phyloP scores from a whole-genome alignment of 1,140 invertebrate genomes.

The Theocolax elegans region DNA sequence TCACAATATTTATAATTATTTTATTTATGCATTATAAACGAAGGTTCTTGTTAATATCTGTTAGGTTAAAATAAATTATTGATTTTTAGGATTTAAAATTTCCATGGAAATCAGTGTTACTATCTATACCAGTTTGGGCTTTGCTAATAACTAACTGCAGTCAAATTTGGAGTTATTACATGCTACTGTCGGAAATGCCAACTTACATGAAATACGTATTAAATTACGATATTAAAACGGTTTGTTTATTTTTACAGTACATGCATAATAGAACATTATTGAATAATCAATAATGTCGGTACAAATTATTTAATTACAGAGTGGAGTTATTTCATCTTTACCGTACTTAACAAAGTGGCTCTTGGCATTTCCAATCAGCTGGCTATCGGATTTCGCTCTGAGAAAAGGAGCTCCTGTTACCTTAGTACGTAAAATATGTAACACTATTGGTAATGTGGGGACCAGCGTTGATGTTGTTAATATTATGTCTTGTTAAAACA shows the following conservation, averaged over 20 bases:
- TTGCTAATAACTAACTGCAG: conserved; percentile 84
- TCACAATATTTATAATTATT: no score
- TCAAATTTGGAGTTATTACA: conserved; percentile 95
- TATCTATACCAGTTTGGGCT: conserved; percentile 84
- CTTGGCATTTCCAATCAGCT: conserved; percentile 74
- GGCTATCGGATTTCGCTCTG: conserved; percentile 72
- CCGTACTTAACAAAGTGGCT: conserved; percentile 83
- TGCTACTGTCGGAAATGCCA: conserved; percentile 89
- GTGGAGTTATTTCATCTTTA: conserved; percentile 78
- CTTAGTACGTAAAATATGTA: conserved; percentile 73
- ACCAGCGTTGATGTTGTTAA: conserved; percentile 60
- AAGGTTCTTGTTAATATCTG: no score
- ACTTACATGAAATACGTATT: conserved; percentile 88
- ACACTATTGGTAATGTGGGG: conserved; percentile 71
- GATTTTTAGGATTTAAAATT: conserved; percentile 61
- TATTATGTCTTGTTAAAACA: conserved; percentile 52
- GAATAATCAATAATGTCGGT: no score
- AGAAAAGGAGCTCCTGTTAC: conserved; percentile 69
- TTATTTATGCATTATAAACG: background rate
- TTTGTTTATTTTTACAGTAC: conserved; percentile 47
- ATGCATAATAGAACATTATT: background rate
- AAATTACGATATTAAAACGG: conserved; percentile 79
- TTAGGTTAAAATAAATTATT: no score
- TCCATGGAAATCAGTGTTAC: conserved; percentile 83
- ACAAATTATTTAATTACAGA: conserved; percentile 66